Evolutionary conservation across 2,888 invertebrate species (phyloP), one percentile per base, ranked within the genome.

Genomic region (Agrotis exclamationis): DNA sequence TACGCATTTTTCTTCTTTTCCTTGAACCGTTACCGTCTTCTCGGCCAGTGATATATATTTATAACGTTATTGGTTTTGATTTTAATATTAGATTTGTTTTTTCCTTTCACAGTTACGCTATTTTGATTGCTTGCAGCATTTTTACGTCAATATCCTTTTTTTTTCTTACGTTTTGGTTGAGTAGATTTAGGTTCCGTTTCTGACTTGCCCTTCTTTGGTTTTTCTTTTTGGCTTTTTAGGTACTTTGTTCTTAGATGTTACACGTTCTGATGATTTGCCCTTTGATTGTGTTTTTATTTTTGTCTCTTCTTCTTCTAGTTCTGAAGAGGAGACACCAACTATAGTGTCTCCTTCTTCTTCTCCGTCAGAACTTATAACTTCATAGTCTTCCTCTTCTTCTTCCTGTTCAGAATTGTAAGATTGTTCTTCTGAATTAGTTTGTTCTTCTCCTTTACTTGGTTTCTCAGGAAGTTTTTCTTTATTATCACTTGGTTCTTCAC

Each of bases 51-150:
- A 74, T 70, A 44, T 63, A 70, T 16, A 33, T 63, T 70, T 22
- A 74, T 28, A 33, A 74, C 6, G 63, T 74, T 63, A 44, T 62
- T 74, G 13, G 63, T 50, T 16, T 45, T 51, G 6, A 51, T 20
- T 1, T 51, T n/a, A n/a, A n/a, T n/a, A n/a, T n/a, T n/a, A n/a
- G n/a, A n/a, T n/a, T n/a, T n/a, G n/a, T n/a, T n/a, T 51, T 74
- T 63, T 1, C 44, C 63, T 62, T 13, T 13, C 22, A 65, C 11
- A 33, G 44, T 51, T 4, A 75, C n/a, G n/a, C n/a, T n/a, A n/a
- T n/a, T n/a, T n/a, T 51, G 13, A 3, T 75, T 75, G 16, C 75
- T 70, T 75, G 13, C 44, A 20, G 2, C 22, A 64, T 65, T 63
- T 45, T 75, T 22, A 45, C n/a, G 2, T 50, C 18, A 28, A 14